Conservation (phyloP, 30 jellyfish, hydroid and myxozoan species). For the Haliclystus octoradiatus region DNA sequence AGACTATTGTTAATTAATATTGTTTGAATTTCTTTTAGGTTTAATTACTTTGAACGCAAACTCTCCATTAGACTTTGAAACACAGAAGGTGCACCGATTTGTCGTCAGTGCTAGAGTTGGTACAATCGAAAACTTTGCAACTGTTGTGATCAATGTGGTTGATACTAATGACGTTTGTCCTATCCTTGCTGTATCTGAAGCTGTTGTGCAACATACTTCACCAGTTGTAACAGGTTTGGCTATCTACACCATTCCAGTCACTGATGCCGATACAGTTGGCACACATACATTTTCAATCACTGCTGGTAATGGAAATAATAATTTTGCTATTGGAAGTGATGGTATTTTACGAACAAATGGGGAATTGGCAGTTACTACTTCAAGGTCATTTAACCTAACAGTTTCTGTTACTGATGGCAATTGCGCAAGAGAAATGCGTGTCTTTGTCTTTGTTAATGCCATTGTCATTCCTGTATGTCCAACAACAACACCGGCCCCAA, state of each 20-base stretch:
- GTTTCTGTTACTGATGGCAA: conserved; percentile 52
- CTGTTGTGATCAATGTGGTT: conserved; percentile 59
- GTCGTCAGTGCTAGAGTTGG: conserved; percentile 47
- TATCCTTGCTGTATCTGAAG: conserved; percentile 18
- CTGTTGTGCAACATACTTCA: conserved; percentile 18
- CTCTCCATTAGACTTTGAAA: conserved; percentile 39
- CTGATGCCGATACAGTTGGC: conserved; percentile 44
- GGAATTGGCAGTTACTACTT: background rate
- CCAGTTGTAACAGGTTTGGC: conserved; percentile 50
- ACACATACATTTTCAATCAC: conserved; percentile 9
- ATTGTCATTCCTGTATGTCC: background rate
- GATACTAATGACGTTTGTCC: conserved; percentile 86
- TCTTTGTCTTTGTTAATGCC: background rate
- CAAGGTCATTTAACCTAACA: conserved; percentile 46
- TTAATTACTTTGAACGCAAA: conserved; percentile 24
- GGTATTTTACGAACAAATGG: conserved; percentile 7
- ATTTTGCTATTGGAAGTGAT: conserved; percentile 6
- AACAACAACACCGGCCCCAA: background rate
- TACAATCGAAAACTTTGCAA: conserved; percentile 21
- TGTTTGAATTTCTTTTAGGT: conserved; percentile 6
- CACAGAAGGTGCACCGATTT: conserved; percentile 36
- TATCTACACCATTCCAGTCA: conserved; percentile 18
- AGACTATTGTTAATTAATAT: no score
- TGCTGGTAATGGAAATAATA: conserved; percentile 9
- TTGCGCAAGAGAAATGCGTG: conserved; percentile 4